Conservation (phyloP, 2,797 vertebrate species). For the Pangasius macronema region DNA sequence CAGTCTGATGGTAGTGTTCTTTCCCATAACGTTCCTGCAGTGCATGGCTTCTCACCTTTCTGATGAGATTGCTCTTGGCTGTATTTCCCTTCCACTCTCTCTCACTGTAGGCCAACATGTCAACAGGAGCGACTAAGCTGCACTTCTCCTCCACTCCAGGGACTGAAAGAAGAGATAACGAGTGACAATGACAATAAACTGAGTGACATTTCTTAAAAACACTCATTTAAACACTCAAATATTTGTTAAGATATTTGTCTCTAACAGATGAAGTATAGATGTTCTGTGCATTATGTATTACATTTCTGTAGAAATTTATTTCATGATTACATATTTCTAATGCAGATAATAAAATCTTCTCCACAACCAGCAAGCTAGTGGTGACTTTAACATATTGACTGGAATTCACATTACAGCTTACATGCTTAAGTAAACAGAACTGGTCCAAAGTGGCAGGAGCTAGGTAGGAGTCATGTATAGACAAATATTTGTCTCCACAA, state of each 20-base stretch:
- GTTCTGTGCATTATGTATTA: not conserved
- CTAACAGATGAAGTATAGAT: not conserved
- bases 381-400: not conserved
- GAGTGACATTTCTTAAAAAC: not conserved
- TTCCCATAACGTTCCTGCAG: not conserved
- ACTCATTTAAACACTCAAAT: not conserved
- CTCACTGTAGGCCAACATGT: constrained; percentile 89
- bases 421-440: not conserved
- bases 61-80: constrained; percentile 86
- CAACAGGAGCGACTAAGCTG: constrained; percentile 85
- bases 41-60: constrained; percentile 90
- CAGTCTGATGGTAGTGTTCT: not conserved
- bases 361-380: not conserved
- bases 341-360: not conserved
- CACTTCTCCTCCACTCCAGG: constrained; percentile 67
- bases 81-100: constrained; percentile 94
- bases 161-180: constrained; percentile 53
- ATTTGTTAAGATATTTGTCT: not conserved
- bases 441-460: not conserved
- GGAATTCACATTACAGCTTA: not conserved
- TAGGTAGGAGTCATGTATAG: not conserved
- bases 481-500: not conserved
- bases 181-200: constrained; percentile 12
- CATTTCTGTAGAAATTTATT: not conserved
- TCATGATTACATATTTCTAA: not conserved